Conservation (phyloP, 2,113 vertebrate species). For the Stictonetta naevosa region DNA sequence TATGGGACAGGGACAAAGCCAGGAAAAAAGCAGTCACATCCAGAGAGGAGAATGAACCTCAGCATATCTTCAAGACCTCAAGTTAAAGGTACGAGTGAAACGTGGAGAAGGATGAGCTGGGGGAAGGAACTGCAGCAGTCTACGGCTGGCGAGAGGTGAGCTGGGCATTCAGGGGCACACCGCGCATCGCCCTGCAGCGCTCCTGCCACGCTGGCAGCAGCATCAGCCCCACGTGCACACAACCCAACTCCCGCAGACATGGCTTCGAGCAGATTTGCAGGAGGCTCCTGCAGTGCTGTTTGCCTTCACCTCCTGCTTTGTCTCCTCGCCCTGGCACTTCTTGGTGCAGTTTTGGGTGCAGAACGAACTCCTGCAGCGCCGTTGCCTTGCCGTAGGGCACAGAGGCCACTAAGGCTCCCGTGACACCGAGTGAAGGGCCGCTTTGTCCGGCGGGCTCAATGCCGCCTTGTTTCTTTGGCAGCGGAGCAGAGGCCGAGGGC, state of each 20-base stretch:
- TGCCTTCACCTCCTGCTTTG: neutral
- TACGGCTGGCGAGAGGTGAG: neutral
- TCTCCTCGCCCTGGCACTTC: neutral
- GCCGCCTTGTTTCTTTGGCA: neutral
- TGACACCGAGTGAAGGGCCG: neutral
- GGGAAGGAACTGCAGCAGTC: neutral
- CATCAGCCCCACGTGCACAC: neutral
- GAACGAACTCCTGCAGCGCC: neutral
- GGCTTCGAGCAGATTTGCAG: accelerated
- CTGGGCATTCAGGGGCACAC: neutral
- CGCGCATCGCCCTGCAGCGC: accelerated
- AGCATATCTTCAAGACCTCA: neutral
- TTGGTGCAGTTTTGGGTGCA: neutral
- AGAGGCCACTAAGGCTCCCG: accelerated
- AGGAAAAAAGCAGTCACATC: neutral
- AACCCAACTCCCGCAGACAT: accelerated
- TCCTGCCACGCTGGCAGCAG: accelerated
- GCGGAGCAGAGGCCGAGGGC: neutral
- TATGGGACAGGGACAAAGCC: neutral
- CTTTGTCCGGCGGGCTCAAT: neutral
- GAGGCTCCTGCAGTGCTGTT: accelerated
- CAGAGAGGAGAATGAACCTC: neutral
- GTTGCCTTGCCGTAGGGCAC: accelerated
- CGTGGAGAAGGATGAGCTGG: neutral
- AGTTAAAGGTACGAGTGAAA: neutral